These are phyloP conservation scores for Microcebus tavaratra DNA, from an alignment of 2,113 vertebrate genomes.

Conservation along the genomic window DNA sequence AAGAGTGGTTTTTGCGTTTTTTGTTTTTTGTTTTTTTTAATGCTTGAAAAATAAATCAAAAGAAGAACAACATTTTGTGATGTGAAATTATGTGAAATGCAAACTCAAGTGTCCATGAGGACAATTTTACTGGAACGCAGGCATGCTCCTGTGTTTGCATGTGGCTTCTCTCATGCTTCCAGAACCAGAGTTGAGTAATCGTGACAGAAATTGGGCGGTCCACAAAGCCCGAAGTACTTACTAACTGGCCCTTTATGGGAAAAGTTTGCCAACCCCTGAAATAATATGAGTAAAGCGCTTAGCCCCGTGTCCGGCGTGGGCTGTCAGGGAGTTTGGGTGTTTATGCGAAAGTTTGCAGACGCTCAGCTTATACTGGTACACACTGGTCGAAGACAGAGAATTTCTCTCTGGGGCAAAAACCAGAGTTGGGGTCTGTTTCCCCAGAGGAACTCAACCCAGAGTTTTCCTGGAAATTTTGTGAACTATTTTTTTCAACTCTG, in stretches of 20 bases:
- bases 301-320: not conserved
- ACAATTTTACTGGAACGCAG: not conserved
- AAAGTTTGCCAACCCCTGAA: not conserved
- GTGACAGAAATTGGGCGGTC: rapidly evolving
- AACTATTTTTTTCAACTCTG: not conserved
- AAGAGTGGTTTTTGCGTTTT: not conserved
- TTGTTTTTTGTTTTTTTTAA: not conserved
- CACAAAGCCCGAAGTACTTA: not conserved
- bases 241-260: not conserved
- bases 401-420: not conserved
- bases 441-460: not conserved
- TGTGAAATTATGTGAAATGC: not conserved
- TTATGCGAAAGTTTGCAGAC: rapidly evolving
- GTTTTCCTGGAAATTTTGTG: conserved; percentile 20
- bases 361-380: not conserved
- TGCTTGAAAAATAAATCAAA: not conserved
- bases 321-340: not conserved
- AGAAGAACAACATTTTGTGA: not conserved
- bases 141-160: rapidly evolving
- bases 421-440: not conserved
- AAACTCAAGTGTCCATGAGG: not conserved
- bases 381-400: not conserved
- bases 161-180: rapidly evolving
- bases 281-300: rapidly evolving
- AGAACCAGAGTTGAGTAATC: not conserved